Percentiles rank a stretch among this genome's conserved stretches.
These are phyloP conservation scores for Myrmecobius fasciatus DNA, from an alignment of 2,113 vertebrate genomes.

Conservation along the genomic window DNA sequence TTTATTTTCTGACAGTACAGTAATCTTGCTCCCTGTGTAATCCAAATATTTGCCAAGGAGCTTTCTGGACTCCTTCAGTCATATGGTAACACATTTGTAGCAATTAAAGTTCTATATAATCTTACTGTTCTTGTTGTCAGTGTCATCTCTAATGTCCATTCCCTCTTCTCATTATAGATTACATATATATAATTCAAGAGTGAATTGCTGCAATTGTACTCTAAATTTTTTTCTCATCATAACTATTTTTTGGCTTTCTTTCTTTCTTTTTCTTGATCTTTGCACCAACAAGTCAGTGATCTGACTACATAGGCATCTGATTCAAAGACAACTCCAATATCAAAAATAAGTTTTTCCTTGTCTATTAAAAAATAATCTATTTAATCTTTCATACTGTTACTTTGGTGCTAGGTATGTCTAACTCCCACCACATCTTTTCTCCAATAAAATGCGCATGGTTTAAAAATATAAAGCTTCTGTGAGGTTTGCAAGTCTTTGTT, in stretches of 20 bases:
- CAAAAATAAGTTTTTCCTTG: background rate
- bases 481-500: background rate
- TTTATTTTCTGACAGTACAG: background rate
- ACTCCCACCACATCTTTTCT: background rate
- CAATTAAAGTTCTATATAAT: background rate
- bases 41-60: background rate
- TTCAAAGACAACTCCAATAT: background rate
- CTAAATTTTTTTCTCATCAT: background rate
- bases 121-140: background rate
- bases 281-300: background rate
- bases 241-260: background rate
- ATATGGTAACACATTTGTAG: background rate
- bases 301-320: background rate
- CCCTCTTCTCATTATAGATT: background rate
- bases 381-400: background rate
- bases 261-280: background rate
- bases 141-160: background rate
- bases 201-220: background rate
- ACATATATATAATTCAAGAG: background rate
- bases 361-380: background rate
- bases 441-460: background rate
- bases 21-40: background rate
- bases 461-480: background rate
- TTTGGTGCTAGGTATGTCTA: background rate
- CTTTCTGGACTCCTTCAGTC: background rate